phyloP scores from a whole-genome alignment of 2,113 vertebrate genomes.

The Ploceus nigricollis region DNA sequence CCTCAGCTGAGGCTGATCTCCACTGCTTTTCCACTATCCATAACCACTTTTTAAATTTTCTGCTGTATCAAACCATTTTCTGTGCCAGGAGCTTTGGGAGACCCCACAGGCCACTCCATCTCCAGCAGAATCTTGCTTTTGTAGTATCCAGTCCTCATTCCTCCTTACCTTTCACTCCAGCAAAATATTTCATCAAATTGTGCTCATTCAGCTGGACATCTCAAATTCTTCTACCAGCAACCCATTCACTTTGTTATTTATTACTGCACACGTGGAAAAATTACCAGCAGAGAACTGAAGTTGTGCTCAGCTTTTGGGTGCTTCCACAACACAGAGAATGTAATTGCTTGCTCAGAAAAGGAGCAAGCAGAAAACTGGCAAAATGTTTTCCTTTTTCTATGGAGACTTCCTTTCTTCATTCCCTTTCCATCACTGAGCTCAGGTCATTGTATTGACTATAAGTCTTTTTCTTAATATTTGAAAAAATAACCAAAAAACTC shows the following conservation, averaged over 20 bases:
- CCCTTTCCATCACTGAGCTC: background rate
- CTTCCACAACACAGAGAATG: fast-evolving
- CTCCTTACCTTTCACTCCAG: background rate
- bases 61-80: background rate
- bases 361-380: background rate
- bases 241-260: background rate
- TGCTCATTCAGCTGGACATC: background rate
- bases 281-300: background rate
- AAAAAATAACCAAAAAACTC: background rate
- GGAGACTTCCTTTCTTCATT: background rate
- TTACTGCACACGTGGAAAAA: background rate
- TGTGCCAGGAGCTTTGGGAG: background rate
- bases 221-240: background rate
- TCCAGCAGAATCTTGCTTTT: background rate
- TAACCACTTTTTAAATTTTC: background rate
- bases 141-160: background rate
- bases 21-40: background rate
- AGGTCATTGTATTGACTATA: fast-evolving
- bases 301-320: background rate
- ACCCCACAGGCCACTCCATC: background rate
- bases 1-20: background rate
- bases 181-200: background rate
- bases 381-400: background rate
- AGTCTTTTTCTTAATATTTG: fast-evolving
- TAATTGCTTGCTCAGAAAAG: background rate